Evolutionary conservation across 1,140 invertebrate species (phyloP), one percentile per base, ranked within the genome.

Genomic region (Oryctes rhinoceros): DNA sequence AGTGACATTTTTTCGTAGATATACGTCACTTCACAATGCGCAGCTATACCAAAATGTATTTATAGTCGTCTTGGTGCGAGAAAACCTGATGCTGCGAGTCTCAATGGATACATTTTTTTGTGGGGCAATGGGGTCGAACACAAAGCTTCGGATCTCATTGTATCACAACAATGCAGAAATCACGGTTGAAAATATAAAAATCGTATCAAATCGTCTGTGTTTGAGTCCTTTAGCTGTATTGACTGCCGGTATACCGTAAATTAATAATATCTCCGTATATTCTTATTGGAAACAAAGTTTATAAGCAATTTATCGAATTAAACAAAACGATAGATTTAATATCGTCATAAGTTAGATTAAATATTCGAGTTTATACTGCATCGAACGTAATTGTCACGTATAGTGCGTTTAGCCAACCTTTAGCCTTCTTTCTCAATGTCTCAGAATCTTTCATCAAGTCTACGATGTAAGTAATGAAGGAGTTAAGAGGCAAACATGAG

Each of bases 121-220:
- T 5, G 62, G 24, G 62, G 18, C 62, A 67, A 67, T 67, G 62
- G 62, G 62, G 62, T 67, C 18, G 13, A 18, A 18, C 24, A 67
- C 18, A 67, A 67, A 67, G 62, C 62, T 24, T 30, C 24, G 62
- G 24, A 67, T 67, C 62, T 67, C 62, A 24, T 67, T 67, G 62
- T 67, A 67, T 67, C 24, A 18, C 24, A 67, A 67, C 62, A 53
- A 53, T 15, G 49, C 62, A 67, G 24, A 67, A 67, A 67, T 67
- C 62, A 67, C 62, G 62, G 18, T 10, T 67, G n/a, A 67, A 67
- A 67, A 67, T 30, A 67, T 67, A 67, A 67, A 67, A 67, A 67
- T 67, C 62, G 18, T 67, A 67, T 67, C 18, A 67, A 67, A 67
- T 67, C 24, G 62, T 67, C 24, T 67, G 62, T 30, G 62, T 67